These are phyloP conservation scores for Emydocephalus ijimae DNA, from an alignment of 2,113 vertebrate genomes.

Conservation along the genomic window DNA sequence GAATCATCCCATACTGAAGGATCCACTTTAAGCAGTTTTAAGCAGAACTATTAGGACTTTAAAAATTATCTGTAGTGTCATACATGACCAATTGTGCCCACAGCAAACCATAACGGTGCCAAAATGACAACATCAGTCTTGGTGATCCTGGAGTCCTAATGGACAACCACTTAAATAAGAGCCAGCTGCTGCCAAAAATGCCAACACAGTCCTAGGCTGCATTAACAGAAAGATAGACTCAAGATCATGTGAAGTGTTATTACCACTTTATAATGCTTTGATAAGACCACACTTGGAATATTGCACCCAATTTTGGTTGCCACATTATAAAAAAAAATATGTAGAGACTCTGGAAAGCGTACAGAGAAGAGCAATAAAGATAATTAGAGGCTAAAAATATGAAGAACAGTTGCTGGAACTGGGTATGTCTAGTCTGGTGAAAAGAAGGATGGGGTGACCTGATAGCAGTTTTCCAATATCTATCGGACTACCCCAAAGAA, in stretches of 20 bases:
- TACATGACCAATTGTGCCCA: neutral
- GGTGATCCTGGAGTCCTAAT: neutral
- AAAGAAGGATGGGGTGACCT: neutral
- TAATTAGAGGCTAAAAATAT: neutral
- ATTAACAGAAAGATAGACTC: neutral
- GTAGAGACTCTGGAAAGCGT: neutral
- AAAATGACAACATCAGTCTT: neutral
- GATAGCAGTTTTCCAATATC: neutral
- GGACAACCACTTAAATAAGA: neutral
- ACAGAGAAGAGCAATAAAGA: neutral
- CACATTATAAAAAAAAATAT: neutral
- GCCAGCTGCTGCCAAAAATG: neutral
- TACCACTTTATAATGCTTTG: neutral
- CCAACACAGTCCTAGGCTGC: neutral
- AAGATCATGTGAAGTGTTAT: neutral
- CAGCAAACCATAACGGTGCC: neutral
- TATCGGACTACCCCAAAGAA: neutral
- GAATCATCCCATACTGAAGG: neutral
- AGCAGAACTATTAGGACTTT: neutral
- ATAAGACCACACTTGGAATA: neutral
- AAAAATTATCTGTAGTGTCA: neutral
- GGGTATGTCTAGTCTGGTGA: neutral
- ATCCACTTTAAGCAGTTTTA: neutral
- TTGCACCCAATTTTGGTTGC: neutral
- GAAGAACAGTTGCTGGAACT: neutral